Conservation (phyloP, 2,888 invertebrate species). For the Hydroisotoma schaefferi region DNA sequence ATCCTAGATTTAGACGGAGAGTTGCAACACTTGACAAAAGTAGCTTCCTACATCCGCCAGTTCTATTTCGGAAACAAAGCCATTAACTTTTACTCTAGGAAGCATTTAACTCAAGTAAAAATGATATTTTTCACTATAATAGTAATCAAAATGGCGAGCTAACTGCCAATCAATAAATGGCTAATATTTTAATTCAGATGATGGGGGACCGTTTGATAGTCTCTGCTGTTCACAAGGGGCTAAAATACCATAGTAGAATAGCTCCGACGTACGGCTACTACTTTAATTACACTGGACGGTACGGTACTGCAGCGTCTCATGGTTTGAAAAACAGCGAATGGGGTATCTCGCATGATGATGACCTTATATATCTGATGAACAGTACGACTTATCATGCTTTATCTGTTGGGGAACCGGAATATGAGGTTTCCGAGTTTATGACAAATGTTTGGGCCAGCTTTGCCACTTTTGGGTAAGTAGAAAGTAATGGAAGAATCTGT, state of each 20-base stretch:
- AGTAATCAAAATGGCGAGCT: background rate
- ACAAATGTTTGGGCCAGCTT: conserved; percentile 41
- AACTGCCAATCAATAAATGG: conserved; percentile 1
- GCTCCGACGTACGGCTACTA: conserved; percentile 40
- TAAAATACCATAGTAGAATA: conserved; percentile 26
- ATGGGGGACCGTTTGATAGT: conserved; percentile 34
- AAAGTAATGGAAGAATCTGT: background rate
- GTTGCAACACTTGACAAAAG: conserved; percentile 19
- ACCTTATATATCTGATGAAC: conserved; percentile 34
- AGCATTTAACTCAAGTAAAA: conserved; percentile 25
- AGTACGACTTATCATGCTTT: conserved; percentile 33
- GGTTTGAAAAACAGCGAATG: conserved; percentile 26
- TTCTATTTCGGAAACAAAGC: conserved; percentile 33
- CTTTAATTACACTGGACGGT: conserved; percentile 39
- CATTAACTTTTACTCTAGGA: conserved; percentile 30
- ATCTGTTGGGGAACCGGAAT: conserved; percentile 31
- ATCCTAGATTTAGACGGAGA: conserved; percentile 34
- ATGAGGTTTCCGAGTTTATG: conserved; percentile 35
- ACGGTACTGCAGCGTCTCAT: conserved; percentile 30
- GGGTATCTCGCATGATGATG: conserved; percentile 35
- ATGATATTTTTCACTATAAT: background rate
- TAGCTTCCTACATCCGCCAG: conserved; percentile 20
- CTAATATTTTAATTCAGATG: conserved; percentile 26
- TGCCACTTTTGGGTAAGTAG: conserved; percentile 26
- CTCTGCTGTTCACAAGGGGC: conserved; percentile 31